Evolutionary conservation across 2,888 invertebrate genomes (phyloP).

Genomic region (Chrysolina oricalcia): DNA sequence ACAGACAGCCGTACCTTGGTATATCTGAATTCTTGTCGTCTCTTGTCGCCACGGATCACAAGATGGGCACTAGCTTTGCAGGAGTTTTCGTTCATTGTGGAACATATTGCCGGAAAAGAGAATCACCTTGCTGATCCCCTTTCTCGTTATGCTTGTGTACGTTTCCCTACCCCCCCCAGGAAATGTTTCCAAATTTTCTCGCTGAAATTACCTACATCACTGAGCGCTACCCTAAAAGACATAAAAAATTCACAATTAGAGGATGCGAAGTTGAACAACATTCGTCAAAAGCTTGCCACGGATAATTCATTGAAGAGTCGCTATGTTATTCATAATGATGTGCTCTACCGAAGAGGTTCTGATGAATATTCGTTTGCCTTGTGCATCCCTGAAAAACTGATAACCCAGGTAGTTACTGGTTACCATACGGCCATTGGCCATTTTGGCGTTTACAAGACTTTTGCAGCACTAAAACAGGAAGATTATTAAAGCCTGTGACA

Average conservation of each 20-base stretch:
- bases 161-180: neutral
- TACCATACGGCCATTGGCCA: neutral
- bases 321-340: neutral
- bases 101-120: neutral
- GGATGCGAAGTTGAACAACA: neutral
- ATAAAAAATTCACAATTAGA: neutral
- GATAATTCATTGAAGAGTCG: neutral
- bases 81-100: neutral
- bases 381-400: neutral
- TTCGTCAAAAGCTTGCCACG: too few species aligned
- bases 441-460: slow-evolving; percentile 9
- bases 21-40: slow-evolving; percentile 1
- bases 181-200: slow-evolving; percentile 1
- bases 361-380: neutral
- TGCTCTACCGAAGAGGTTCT: slow-evolving; percentile 2
- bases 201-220: neutral
- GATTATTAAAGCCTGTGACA: neutral
- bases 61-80: slow-evolving; percentile 14
- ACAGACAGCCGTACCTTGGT: neutral
- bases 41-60: slow-evolving; percentile 7
- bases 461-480: neutral
- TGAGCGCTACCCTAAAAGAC: neutral
- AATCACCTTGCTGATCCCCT: neutral
- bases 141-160: neutral
- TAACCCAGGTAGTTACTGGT: neutral